Evolutionary conservation across 2,888 invertebrate species (phyloP).

Genomic region (Protodeltote pygarga): DNA sequence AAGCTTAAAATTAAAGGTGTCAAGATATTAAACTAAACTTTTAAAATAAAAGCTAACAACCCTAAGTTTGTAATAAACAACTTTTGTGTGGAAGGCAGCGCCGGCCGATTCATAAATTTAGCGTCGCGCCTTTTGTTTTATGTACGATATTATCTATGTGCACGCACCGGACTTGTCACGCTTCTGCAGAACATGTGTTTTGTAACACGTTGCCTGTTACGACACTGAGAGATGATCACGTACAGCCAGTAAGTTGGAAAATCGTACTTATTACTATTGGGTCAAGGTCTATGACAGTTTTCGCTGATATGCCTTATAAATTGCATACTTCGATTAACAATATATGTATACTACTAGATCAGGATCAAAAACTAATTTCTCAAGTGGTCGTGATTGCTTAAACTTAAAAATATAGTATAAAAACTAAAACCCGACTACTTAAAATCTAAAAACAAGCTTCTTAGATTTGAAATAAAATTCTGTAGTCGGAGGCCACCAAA

Average conservation of each 20-base stretch:
- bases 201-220: slow-evolving; percentile 36
- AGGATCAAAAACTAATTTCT: too few species aligned
- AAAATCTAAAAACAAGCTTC: too few species aligned
- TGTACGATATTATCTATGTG: slow-evolving; percentile 80
- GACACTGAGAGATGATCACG: slow-evolving; percentile 13
- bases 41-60: slow-evolving; percentile 69
- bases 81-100: slow-evolving; percentile 85
- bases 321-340: too few species aligned
- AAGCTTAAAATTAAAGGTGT: neutral
- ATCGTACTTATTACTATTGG: too few species aligned
- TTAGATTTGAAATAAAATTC: too few species aligned
- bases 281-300: neutral
- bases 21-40: neutral
- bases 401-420: too few species aligned
- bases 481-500: too few species aligned
- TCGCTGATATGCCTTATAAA: neutral
- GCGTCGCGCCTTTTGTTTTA: slow-evolving; percentile 83
- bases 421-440: too few species aligned
- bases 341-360: too few species aligned
- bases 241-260: too few species aligned
- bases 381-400: too few species aligned
- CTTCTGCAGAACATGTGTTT: slow-evolving; percentile 38
- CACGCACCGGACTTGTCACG: slow-evolving; percentile 63
- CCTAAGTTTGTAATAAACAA: slow-evolving; percentile 81
- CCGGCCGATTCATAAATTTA: slow-evolving; percentile 83